Base-by-base conservation (phyloP, 2,113 vertebrate species). In the Labeo rohita region DNA sequence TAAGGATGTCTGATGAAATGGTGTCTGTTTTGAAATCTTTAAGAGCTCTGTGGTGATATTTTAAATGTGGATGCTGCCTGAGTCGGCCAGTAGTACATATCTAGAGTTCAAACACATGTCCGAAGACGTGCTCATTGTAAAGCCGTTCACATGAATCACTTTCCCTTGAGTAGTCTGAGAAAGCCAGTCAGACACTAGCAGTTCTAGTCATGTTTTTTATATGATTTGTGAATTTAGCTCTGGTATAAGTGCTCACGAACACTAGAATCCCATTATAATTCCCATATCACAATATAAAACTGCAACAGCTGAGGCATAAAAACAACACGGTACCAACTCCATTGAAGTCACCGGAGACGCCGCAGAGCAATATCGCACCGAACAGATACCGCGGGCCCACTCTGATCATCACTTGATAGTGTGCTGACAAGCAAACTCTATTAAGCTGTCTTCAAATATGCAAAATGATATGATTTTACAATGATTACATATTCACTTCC, bases 391-490 rank as follows among this genome's bases (percentile, higher is more conserved):
- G 89, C 89, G 82, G 89, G 77, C 89, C 90, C 89, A 89, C 92
- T 94, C 92, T 92, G 93, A 95, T 96, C 94, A 93, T 92, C 96
- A 95, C 94, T 96, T 96, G 94, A 95, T 93, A 92, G 92, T 93
- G 91, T 93, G 94, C 95, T 96, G 97, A 97, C 97, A 97, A 94
- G 93, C 95, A 97, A 96, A 97, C 95, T 97, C 96, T 96, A 97
- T 98, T 99, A 98, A 97, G 96, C 96, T 96, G 96, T 97, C 96
- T 96, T 98, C 96, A 98, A 96, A 97, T 97, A 96, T 98, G 97
- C 97, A 98, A 98, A 98, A 99, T 97, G 96, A 98, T 99, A 99
- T 99, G 98, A 99, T 99, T 99, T 99, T 96, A 97, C 97, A 99
- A 99, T 99, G 97, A 99, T 99, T 99, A 99, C 97, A 98, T 99